These are phyloP conservation scores for Phyllotis vaccarum DNA, from an alignment of 2,797 vertebrate species.

Conservation along the genomic window DNA sequence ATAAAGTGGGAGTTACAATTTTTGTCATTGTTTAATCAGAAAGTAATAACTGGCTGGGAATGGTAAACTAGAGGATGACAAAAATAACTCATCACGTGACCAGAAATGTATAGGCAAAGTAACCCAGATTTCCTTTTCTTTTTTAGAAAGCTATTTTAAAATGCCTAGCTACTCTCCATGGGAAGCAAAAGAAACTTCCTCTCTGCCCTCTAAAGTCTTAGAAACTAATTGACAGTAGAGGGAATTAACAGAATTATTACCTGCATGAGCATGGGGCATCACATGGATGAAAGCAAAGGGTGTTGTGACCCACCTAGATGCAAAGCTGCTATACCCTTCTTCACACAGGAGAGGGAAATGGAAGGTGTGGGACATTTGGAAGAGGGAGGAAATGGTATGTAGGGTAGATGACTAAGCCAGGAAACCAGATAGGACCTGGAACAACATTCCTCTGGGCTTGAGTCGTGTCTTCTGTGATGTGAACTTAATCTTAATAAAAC, in stretches of 20 bases:
- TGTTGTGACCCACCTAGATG: not conserved
- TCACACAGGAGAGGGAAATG: not conserved
- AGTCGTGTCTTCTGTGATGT: not conserved
- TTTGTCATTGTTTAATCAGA: conserved; percentile 8
- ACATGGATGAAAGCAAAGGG: not conserved
- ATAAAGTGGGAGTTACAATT: not conserved
- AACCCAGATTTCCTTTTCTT: not conserved
- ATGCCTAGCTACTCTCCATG: not conserved
- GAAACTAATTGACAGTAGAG: not conserved
- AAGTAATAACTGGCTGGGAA: not conserved
- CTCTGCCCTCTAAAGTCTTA: not conserved
- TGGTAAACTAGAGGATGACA: not conserved
- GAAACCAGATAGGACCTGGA: not conserved
- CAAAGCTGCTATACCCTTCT: not conserved
- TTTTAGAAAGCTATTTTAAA: conserved; percentile 29
- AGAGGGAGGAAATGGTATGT: not conserved
- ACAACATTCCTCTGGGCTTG: not conserved
- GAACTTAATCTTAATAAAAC: conserved; percentile 19
- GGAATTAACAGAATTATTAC: not conserved
- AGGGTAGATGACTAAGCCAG: not conserved
- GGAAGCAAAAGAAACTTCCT: not conserved
- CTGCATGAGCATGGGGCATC: not conserved
- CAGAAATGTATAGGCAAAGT: conserved; percentile 18
- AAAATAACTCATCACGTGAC: conserved; percentile 12
- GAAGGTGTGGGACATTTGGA: not conserved